These are phyloP conservation scores for Mamestra brassicae DNA, from an alignment of 2,888 invertebrate genomes.

Conservation along the genomic window DNA sequence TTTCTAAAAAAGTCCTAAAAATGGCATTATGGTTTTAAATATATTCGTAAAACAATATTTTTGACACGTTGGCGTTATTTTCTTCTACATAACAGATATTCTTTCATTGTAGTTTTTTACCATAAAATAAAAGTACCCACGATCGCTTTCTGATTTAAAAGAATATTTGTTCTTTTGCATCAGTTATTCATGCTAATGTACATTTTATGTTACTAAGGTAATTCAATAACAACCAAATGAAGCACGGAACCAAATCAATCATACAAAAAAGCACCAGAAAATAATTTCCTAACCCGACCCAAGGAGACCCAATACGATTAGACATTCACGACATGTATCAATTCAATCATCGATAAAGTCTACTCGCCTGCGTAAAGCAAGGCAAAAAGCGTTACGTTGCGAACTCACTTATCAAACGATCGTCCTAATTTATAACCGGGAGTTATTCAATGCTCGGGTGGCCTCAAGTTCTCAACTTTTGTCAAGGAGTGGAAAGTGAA, in stretches of 20 bases:
- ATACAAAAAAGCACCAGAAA: slow-evolving; percentile 26
- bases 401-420: slow-evolving; percentile 87
- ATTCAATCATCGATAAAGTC: slow-evolving; percentile 87
- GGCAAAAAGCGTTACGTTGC: slow-evolving; percentile 82
- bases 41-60: neutral
- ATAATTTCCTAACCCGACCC: slow-evolving; percentile 52
- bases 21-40: neutral
- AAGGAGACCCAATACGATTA: slow-evolving; percentile 71
- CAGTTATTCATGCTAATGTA: neutral
- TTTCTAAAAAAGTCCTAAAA: too few relatives aligned
- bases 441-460: slow-evolving; percentile 87
- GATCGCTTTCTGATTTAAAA: neutral
- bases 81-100: neutral
- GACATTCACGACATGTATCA: slow-evolving; percentile 85
- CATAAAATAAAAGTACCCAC: neutral
- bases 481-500: slow-evolving; percentile 33
- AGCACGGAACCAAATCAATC: slow-evolving; percentile 23
- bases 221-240: neutral
- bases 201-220: neutral
- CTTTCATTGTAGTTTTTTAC: too few relatives aligned
- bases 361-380: slow-evolving; percentile 84
- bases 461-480: slow-evolving; percentile 72
- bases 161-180: neutral
- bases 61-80: neutral
- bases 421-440: slow-evolving; percentile 88